Percentiles rank a stretch among this genome's conserved stretches.
These are phyloP conservation scores for Myotis davidii DNA, from an alignment of 2,113 vertebrate genomes.

Conservation along the genomic window DNA sequence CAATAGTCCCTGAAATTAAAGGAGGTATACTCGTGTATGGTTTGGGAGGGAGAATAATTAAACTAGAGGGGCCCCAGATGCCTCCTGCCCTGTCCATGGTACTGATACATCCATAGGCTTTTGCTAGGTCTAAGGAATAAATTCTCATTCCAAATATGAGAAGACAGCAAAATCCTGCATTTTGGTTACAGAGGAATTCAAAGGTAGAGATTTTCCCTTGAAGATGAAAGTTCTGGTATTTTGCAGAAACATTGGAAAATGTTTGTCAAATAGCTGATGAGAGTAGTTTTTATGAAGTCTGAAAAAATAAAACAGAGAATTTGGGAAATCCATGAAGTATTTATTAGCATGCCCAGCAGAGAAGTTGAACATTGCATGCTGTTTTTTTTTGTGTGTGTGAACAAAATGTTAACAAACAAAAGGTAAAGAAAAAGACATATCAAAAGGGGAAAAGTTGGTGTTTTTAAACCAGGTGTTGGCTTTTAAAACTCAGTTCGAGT, in stretches of 20 bases:
- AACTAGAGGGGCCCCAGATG: not conserved
- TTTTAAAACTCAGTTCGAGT: slow-evolving; percentile 43
- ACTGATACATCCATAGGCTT: not conserved
- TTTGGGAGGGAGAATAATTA: not conserved
- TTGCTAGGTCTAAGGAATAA: not conserved
- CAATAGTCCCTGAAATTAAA: not conserved
- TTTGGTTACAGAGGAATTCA: not conserved
- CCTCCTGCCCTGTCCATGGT: not conserved
- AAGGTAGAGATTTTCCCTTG: not conserved
- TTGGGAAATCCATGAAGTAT: slow-evolving; percentile 3
- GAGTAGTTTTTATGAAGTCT: slow-evolving; percentile 6
- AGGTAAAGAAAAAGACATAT: not conserved
- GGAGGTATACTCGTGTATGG: not conserved
- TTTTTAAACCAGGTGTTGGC: not conserved
- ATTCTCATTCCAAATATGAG: not conserved
- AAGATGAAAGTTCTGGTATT: not conserved
- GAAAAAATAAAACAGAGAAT: slow-evolving; percentile 47
- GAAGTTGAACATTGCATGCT: slow-evolving; percentile 8
- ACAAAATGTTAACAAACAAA: not conserved
- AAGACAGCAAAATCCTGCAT: not conserved
- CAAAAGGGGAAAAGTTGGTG: not conserved
- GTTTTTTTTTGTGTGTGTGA: not conserved
- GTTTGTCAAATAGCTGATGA: not conserved
- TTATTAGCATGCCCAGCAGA: not conserved
- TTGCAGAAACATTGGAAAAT: not conserved